Evolutionary conservation across 2,888 invertebrate species (phyloP).

Genomic region (Ophion costatus): DNA sequence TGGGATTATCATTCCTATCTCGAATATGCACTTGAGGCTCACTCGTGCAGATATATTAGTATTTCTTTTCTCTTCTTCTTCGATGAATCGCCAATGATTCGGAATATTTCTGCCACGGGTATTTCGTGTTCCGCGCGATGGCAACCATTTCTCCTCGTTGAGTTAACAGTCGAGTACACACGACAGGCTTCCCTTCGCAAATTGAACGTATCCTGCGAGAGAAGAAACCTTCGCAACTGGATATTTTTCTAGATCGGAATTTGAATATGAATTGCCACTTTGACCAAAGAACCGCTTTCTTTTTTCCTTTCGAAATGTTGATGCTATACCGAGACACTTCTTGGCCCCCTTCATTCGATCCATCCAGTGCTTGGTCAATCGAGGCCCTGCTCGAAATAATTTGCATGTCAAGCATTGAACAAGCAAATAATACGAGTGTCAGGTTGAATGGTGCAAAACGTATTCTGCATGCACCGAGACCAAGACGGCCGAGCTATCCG

Average conservation of each 20-base stretch:
- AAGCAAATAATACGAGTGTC: not conserved
- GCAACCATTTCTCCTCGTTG: not conserved
- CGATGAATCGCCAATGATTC: slow-evolving; percentile 39
- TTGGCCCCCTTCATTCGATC: not conserved
- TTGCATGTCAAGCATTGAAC: not conserved
- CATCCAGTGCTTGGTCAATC: not conserved
- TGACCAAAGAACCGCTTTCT: not conserved
- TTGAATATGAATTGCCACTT: not conserved
- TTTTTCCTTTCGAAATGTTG: not conserved
- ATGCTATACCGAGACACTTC: not conserved
- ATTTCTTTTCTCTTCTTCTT: not conserved
- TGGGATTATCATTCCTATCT: not conserved
- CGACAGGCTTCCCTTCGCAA: slow-evolving; percentile 9
- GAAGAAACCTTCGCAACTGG: not conserved
- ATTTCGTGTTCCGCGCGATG: slow-evolving; percentile 19
- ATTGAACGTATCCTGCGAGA: slow-evolving; percentile 5
- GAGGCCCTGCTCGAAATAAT: not conserved
- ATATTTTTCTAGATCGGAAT: slow-evolving; percentile 8
- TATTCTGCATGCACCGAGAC: not conserved
- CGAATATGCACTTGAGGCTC: slow-evolving; percentile 8
- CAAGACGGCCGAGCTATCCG: no score
- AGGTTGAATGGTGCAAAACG: not conserved
- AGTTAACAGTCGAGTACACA: slow-evolving; percentile 3
- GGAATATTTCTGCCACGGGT: slow-evolving; percentile 31
- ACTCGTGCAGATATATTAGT: slow-evolving; percentile 40